Base-by-base conservation (phyloP, 2,888 invertebrate species). In the Apodemia zela region DNA sequence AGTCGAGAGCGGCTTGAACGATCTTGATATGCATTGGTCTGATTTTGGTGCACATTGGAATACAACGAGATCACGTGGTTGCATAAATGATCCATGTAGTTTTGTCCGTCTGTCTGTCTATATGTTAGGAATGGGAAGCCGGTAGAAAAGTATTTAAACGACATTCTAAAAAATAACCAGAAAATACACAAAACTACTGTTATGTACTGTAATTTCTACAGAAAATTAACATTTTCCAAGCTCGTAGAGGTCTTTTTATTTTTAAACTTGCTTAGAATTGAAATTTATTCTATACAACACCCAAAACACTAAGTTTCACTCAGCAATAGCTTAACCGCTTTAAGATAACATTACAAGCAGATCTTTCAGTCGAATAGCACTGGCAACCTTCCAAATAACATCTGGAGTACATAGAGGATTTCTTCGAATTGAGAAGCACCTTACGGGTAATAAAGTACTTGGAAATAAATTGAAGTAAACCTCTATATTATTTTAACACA, bases 311-410 rank as follows among this genome's bases (percentile, higher is more conserved):
- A 57, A 57, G 54, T 57, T 57, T 57, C 54, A 57, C 54, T 29
- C 54, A 57, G 54, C 54, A 57, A 57, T 57, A 57, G 54, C 51
- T 54, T 54, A 54, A 54, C 21, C 21, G 51, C 51, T 57, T 57
- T 57, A 57, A 57, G 54, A 57, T 57, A 57, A 57, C 54, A 57
- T 57, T 57, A 57, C 54, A 57, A 57, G 54, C 25, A 25, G 54
- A 57, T 57, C 54, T 57, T 29, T 7, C 25, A 57, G 25, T 57
- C 25, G 54, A 57, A 57, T 29, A 54, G 54, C 54, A 54, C 57
- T 57, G 57, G 57, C 57, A 25, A 7, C n/a, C 15, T 6, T 57
- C 57, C 57, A 57, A 57, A 29, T 57, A 54, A 54, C 54, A 54
- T 25, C 57, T 57, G 29, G 29, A 25, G 25, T 25, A 47, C 17